Base-by-base conservation (phyloP, 2,888 invertebrate genomes). In the Pecten maximus region DNA sequence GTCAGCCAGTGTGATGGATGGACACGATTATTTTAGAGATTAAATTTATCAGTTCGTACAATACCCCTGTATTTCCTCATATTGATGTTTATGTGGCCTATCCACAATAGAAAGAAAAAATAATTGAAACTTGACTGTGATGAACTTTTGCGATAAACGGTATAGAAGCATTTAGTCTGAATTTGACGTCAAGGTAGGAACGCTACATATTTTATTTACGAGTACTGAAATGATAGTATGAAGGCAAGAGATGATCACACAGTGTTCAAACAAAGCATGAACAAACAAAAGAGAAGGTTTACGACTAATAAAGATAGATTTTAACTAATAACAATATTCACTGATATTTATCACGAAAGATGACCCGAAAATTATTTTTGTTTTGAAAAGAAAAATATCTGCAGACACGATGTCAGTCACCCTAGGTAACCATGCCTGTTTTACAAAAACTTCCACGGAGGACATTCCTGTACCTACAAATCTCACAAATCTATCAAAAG, bases 71-170 rank as follows among this genome's bases (percentile, higher is more conserved):
- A 74, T 74, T 74, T 74, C 28, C 8, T 8, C 23, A 74, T 74
- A 74, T 74, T 28, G 28, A 28, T 74, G 74, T 74, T 35, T 74
- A 74, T 74, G 74, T 74, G 74, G 35, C 74, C 35, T 28, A 1
- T 74, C 28, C 23, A 74, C 74, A 74, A 74, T 23, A 10, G 74
- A 74, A 35, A 35, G 74, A 19, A 15, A 74, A 74, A 28, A 74
- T 74, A 74, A 74, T 74, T 74, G 74, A 35, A 74, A 74, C 74
- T 15, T 74, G 74, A 74, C 74, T 74, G 28, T 35, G 74, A 74
- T 74, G 74, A 74, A 74, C 74, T 74, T 74, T 74, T 35, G 10
- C 12, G 74, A 74, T 74, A 74, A 74, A 74, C 1, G 28, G 28
- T 74, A 74, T 28, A 74, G 10, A 74, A 74, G 2, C 35, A 74